A percentile compares a stretch with the other conserved stretches of the same genome.
Conservation (phyloP, 2,888 invertebrate species). For the Orthosia gothica region DNA sequence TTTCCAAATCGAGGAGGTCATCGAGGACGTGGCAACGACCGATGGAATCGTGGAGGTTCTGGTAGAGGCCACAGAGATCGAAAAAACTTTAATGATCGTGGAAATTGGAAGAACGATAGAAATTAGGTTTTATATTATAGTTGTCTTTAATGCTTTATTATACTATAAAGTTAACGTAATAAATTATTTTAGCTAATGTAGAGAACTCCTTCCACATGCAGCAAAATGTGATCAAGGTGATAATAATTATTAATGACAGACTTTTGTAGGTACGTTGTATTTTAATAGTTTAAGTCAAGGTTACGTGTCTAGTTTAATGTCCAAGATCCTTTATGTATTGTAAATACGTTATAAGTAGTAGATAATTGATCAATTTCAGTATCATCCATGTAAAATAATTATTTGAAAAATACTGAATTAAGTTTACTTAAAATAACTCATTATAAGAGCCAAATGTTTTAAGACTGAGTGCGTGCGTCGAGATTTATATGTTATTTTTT, state of each 20-base stretch:
- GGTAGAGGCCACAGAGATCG: slow-evolving; percentile 88
- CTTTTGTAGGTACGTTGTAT: slow-evolving; percentile 78
- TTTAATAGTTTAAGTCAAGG: slow-evolving; percentile 75
- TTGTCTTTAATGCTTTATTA: slow-evolving; percentile 61
- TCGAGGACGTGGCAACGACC: slow-evolving; percentile 87
- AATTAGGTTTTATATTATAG: slow-evolving; percentile 80
- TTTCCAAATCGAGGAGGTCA: slow-evolving; percentile 87
- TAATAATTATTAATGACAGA: slow-evolving; percentile 82
- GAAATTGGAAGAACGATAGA: slow-evolving; percentile 90
- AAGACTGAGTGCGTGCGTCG: slow-evolving; percentile 89
- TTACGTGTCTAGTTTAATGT: slow-evolving; percentile 74
- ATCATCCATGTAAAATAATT: slow-evolving; percentile 71
- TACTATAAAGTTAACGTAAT: slow-evolving; percentile 64
- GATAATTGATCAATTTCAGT: slow-evolving; percentile 73
- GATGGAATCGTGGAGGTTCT: slow-evolving; percentile 88
- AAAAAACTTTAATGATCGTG: slow-evolving; percentile 89
- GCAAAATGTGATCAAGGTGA: slow-evolving; percentile 86
- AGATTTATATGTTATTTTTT: slow-evolving; percentile 72
- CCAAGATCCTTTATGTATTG: slow-evolving; percentile 74
- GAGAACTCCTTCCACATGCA: slow-evolving; percentile 82
- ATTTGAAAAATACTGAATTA: slow-evolving; percentile 67
- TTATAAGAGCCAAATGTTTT: slow-evolving; percentile 90
- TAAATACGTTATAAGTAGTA: slow-evolving; percentile 78
- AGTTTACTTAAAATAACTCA: slow-evolving; percentile 83
- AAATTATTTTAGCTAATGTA: slow-evolving; percentile 77